Evolutionary conservation across 2,888 invertebrate genomes (phyloP).

Genomic region (Empis stercorea): DNA sequence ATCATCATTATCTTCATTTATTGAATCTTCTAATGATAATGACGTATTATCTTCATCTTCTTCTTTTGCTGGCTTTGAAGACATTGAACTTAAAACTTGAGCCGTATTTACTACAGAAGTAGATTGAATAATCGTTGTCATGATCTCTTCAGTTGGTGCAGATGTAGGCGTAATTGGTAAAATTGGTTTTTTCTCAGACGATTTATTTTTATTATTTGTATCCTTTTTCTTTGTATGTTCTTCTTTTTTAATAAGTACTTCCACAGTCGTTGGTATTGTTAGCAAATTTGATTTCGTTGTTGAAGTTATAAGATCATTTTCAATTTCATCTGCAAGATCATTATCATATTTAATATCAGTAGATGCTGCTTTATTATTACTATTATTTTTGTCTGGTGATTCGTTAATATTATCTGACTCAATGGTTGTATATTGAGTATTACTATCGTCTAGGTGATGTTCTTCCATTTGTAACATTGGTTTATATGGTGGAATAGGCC

Average conservation of each 20-base stretch:
- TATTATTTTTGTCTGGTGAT: background rate
- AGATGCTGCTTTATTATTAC: conserved; percentile 6
- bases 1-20: conserved; percentile 24
- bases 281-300: background rate
- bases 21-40: conserved; percentile 20
- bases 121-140: conserved; percentile 25
- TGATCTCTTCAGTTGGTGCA: conserved; percentile 21
- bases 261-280: conserved; percentile 6
- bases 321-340: conserved; percentile 12
- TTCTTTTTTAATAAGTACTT: conserved; percentile 22
- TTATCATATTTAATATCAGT: conserved; percentile 9
- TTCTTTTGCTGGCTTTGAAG: conserved; percentile 24
- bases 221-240: conserved; percentile 29
- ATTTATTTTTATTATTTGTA: conserved; percentile 25
- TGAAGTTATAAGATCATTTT: conserved; percentile 24
- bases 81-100: conserved; percentile 15
- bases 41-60: conserved; percentile 24
- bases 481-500: conserved; percentile 50
- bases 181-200: conserved; percentile 23
- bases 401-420: conserved; percentile 9
- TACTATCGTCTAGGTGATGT: conserved; percentile 24
- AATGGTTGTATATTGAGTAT: conserved; percentile 34
- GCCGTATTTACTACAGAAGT: conserved; percentile 27
- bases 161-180: conserved; percentile 26
- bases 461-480: conserved; percentile 39